phyloP scores from a whole-genome alignment of 1,140 invertebrate genomes.

The Eurytemora carolleeae region DNA sequence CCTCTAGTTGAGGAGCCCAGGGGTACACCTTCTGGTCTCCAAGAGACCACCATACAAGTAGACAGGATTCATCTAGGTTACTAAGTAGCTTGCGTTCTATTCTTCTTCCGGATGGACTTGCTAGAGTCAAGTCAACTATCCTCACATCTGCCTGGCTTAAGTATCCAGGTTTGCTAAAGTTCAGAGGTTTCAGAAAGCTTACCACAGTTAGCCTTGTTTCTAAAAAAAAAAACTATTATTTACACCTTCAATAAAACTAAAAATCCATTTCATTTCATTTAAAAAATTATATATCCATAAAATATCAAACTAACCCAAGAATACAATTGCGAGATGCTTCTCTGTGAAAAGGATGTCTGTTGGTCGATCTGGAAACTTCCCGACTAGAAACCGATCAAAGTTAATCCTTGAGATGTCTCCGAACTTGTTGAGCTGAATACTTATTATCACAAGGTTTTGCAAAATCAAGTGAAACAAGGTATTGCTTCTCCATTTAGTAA shows the following conservation, averaged over 20 bases:
- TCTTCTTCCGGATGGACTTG: background rate
- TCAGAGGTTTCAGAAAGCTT: background rate
- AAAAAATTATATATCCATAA: too few relatives aligned
- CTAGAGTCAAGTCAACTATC: background rate
- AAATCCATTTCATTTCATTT: too few relatives aligned
- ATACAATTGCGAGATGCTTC: background rate
- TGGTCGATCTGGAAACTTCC: background rate
- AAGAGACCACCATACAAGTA: background rate
- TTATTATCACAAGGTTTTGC: background rate
- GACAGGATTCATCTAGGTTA: background rate
- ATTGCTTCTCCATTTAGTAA: background rate
- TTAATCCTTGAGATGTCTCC: background rate
- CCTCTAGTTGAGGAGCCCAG: background rate
- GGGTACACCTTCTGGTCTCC: background rate
- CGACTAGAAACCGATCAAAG: background rate
- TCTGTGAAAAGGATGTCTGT: background rate
- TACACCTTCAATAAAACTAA: too few relatives aligned
- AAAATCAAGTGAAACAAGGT: background rate
- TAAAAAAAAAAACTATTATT: too few relatives aligned
- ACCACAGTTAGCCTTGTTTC: background rate
- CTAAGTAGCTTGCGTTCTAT: background rate
- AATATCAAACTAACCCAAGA: too few relatives aligned
- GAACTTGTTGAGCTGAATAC: background rate
- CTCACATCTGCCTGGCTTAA: background rate
- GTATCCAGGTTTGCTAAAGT: background rate